Evolutionary conservation across 2,888 invertebrate genomes (phyloP).

Genomic region (Melanophora roralis): DNA sequence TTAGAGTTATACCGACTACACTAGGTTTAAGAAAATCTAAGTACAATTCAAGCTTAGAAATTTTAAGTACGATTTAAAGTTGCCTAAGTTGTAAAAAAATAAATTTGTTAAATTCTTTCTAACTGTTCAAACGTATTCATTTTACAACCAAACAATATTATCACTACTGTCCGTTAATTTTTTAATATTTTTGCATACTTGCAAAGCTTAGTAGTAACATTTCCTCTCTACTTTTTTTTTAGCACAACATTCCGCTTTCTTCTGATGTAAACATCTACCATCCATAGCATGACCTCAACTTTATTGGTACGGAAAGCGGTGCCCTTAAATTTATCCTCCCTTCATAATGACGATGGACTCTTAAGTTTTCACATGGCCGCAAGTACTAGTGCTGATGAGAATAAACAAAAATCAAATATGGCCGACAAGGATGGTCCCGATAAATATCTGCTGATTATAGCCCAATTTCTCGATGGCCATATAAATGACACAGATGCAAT

Average conservation of each 20-base stretch:
- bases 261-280: neutral
- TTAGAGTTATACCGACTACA: too few relatives aligned
- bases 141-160: too few relatives aligned
- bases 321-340: neutral
- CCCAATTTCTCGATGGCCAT: constrained; percentile 72
- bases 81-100: too few relatives aligned
- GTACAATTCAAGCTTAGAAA: too few relatives aligned
- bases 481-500: constrained; percentile 72
- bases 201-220: too few relatives aligned
- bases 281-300: constrained; percentile 34
- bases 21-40: too few relatives aligned
- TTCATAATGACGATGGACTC: constrained; percentile 30
- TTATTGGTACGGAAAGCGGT: neutral
- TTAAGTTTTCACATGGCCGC: constrained; percentile 65
- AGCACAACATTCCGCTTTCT: neutral
- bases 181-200: too few relatives aligned
- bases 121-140: too few relatives aligned
- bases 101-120: too few relatives aligned
- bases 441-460: constrained; percentile 73
- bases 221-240: neutral
- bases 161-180: too few relatives aligned
- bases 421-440: constrained; percentile 72
- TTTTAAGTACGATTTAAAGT: too few relatives aligned
- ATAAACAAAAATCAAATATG: constrained; percentile 63
- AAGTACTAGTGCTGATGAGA: constrained; percentile 55